Percentiles rank a stretch among this genome's conserved stretches.
phyloP scores from a whole-genome alignment of 2,113 vertebrate genomes.

The Laterallus jamaicensis region DNA sequence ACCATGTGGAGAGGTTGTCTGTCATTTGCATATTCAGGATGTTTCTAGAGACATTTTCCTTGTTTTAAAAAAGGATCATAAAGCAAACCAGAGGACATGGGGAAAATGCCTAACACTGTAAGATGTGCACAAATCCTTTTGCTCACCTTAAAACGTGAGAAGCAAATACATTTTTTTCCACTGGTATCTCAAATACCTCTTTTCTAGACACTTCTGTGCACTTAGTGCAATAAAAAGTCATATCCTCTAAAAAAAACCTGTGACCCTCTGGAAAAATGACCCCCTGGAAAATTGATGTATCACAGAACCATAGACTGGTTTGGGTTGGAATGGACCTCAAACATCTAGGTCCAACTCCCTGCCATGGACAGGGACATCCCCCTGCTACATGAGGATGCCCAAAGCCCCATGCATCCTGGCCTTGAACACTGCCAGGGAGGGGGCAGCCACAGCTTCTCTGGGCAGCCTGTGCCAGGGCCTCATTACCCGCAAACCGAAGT shows the following conservation, averaged over 20 bases:
- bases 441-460: too few species aligned
- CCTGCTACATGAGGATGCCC: too few species aligned
- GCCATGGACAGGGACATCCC: too few species aligned
- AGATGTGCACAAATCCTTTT: background rate
- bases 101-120: background rate
- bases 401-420: too few species aligned
- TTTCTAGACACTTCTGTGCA: background rate
- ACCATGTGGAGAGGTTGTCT: background rate
- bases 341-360: too few species aligned
- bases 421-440: too few species aligned
- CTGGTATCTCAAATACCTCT: background rate
- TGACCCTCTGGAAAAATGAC: background rate
- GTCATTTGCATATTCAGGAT: background rate
- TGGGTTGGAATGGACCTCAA: too few species aligned
- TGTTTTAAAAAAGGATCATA: background rate
- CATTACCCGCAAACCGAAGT: too few species aligned
- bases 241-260: background rate
- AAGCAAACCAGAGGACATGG: background rate
- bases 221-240: background rate
- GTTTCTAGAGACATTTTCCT: background rate
- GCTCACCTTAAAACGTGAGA: background rate
- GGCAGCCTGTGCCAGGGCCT: too few species aligned
- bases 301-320: too few species aligned
- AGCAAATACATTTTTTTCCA: background rate
- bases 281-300: background rate